These are phyloP conservation scores for Myotis planiceps DNA, from an alignment of 2,797 vertebrate genomes.

Conservation along the genomic window DNA sequence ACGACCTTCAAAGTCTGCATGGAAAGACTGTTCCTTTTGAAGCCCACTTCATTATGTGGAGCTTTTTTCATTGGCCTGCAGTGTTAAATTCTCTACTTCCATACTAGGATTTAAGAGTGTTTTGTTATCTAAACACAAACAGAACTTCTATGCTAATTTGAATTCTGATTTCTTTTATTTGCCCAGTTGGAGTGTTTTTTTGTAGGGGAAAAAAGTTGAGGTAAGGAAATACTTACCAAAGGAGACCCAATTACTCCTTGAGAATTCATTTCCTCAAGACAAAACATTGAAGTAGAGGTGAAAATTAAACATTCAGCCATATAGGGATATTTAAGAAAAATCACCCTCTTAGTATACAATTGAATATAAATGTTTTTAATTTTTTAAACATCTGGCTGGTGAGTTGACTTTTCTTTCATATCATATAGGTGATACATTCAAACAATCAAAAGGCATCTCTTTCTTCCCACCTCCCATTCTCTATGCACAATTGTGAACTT, in stretches of 20 bases:
- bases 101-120: neutral
- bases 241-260: constrained; percentile 52
- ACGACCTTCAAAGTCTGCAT: neutral
- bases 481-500: neutral
- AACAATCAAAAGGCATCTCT: neutral
- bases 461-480: neutral
- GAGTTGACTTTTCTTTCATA: constrained; percentile 34
- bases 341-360: neutral
- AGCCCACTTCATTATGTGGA: neutral
- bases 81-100: neutral
- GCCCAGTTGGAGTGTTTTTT: constrained; percentile 43
- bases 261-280: constrained; percentile 52
- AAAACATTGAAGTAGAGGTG: constrained; percentile 58
- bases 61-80: neutral
- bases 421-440: neutral
- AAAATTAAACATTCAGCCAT: constrained; percentile 40
- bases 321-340: neutral
- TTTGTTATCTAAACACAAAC: constrained; percentile 67
- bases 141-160: constrained; percentile 56
- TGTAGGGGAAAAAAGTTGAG: neutral
- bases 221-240: constrained; percentile 26
- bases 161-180: constrained; percentile 53
- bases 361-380: constrained; percentile 48
- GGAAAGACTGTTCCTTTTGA: constrained; percentile 2
- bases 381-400: neutral